A percentile compares a stretch with the other conserved stretches of the same genome.
Conservation (phyloP, 1,140 invertebrate species). For the Drosophila parabipectinata region DNA sequence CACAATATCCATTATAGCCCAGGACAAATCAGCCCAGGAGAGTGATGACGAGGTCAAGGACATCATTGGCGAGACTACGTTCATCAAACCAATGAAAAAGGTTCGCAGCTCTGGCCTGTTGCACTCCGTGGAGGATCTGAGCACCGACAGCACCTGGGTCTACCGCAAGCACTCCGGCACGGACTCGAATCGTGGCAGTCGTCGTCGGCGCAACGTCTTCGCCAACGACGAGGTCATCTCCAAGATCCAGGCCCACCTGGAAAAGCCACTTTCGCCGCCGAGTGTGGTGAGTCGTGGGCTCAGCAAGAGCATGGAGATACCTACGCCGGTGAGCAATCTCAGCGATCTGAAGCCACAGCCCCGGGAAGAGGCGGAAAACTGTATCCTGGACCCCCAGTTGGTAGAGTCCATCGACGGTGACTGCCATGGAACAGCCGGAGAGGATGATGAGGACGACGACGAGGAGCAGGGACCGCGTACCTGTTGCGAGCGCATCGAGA, state of each 20-base stretch:
- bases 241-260: constrained; percentile 76
- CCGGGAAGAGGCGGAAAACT: constrained; percentile 83
- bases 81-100: constrained; percentile 86
- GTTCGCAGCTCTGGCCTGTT: constrained; percentile 88
- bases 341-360: constrained; percentile 66
- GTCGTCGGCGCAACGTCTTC: constrained; percentile 75
- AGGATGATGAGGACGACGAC: constrained; percentile 61
- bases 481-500: constrained; percentile 83
- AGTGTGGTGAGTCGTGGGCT: constrained; percentile 76
- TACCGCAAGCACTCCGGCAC: constrained; percentile 86
- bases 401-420: constrained; percentile 51
- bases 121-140: constrained; percentile 90
- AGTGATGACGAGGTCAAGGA: constrained; percentile 86
- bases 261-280: constrained; percentile 71
- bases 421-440: constrained; percentile 26
- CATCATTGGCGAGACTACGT: constrained; percentile 85
- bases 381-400: constrained; percentile 63
- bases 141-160: constrained; percentile 90
- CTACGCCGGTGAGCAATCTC: constrained; percentile 82
- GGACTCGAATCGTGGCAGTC: constrained; percentile 81
- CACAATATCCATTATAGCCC: constrained; percentile 21
- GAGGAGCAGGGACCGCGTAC: constrained; percentile 55
- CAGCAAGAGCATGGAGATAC: constrained; percentile 84
- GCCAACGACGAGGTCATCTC: constrained; percentile 82
- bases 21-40: constrained; percentile 82